phyloP scores from a whole-genome alignment of 2,888 invertebrate genomes.

The Rhorus exstirpatorius region DNA sequence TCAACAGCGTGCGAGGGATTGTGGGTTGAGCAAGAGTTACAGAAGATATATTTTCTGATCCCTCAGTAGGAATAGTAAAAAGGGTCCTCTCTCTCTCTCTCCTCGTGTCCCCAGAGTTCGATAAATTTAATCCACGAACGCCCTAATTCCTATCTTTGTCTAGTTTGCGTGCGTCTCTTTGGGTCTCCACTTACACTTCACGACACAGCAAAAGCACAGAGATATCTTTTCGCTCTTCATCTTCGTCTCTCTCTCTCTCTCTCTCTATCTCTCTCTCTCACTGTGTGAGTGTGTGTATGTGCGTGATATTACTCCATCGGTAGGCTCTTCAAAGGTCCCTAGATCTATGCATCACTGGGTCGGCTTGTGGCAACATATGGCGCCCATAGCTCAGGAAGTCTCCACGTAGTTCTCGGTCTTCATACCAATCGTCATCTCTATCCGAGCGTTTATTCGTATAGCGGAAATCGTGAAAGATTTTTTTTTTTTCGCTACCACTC shows the following conservation, averaged over 20 bases:
- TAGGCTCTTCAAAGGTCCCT: slow-evolving; percentile 56
- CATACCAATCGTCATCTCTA: slow-evolving; percentile 63
- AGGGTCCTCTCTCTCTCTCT: background rate
- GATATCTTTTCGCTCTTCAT: slow-evolving; percentile 11
- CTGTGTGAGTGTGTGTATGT: slow-evolving; percentile 1
- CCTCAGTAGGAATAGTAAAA: slow-evolving; percentile 2
- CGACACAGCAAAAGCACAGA: background rate
- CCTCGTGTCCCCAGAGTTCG: slow-evolving; percentile 31
- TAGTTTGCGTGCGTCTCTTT: background rate
- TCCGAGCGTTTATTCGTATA: slow-evolving; percentile 14
- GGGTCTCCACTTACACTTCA: background rate
- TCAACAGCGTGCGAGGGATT: slow-evolving; percentile 12
- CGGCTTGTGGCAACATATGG: slow-evolving; percentile 64
- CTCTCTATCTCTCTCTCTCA: slow-evolving; percentile 26
- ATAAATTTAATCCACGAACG: slow-evolving; percentile 56
- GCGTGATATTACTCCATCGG: slow-evolving; percentile 46
- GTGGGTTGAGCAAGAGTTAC: background rate
- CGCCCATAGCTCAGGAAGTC: slow-evolving; percentile 66
- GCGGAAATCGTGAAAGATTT: slow-evolving; percentile 61
- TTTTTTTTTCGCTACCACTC: slow-evolving; percentile 22
- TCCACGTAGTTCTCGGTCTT: slow-evolving; percentile 48
- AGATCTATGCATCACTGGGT: slow-evolving; percentile 48
- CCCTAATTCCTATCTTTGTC: slow-evolving; percentile 51
- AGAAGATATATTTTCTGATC: slow-evolving; percentile 19
- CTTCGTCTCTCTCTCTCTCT: slow-evolving; percentile 6